phyloP scores from a whole-genome alignment of 2,888 invertebrate species.

The Sthenelais limicola region DNA sequence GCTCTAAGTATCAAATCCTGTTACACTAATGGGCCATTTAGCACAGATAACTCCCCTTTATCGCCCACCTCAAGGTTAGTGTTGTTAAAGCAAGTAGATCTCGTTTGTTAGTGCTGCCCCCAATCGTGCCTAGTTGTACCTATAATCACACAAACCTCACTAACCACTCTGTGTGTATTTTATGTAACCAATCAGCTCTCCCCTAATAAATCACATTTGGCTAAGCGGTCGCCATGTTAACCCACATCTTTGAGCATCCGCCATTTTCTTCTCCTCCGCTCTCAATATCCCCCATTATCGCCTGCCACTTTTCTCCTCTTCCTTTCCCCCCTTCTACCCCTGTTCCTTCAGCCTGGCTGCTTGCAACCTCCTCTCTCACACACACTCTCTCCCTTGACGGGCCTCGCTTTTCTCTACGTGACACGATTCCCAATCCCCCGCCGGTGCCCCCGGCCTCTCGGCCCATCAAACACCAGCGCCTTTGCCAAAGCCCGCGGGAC shows the following conservation, averaged over 20 bases:
- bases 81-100: no score
- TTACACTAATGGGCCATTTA: no score
- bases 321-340: neutral
- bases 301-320: constrained; percentile 2
- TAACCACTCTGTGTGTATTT: no score
- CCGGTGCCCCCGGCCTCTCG: neutral
- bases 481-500: constrained; percentile 14
- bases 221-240: no score
- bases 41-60: no score
- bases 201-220: no score
- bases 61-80: no score
- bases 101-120: no score
- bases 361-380: neutral
- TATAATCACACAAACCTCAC: no score
- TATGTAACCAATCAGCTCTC: no score
- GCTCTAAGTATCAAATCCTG: no score
- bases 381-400: neutral
- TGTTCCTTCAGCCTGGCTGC: neutral
- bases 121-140: no score
- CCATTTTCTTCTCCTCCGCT: neutral
- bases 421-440: neutral
- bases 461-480: constrained; percentile 1
- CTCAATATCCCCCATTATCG: neutral
- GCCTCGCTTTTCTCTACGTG: neutral
- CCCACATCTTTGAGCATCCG: constrained; percentile 11